Conservation (phyloP, 2,113 vertebrate species). For the Picathartes gymnocephalus region DNA sequence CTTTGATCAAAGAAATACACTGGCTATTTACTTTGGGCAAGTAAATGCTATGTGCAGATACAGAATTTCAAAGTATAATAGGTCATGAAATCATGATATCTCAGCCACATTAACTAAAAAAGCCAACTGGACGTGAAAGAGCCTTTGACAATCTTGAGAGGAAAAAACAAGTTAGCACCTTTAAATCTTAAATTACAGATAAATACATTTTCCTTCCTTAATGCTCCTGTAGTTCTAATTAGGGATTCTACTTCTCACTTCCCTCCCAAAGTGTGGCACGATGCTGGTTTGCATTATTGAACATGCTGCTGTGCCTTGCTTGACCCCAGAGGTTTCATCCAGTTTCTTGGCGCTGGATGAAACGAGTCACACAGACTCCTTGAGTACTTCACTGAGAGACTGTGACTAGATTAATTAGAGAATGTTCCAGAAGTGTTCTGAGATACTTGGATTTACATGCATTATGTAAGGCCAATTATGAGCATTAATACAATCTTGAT, state of each 20-base stretch:
- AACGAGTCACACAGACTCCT: not conserved
- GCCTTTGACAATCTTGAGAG: not conserved
- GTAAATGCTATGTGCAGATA: not conserved
- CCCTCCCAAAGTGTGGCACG: not conserved
- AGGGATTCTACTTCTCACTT: not conserved
- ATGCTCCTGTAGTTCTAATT: not conserved
- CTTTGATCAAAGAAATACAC: not conserved
- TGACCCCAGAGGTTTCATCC: slow-evolving; percentile 13
- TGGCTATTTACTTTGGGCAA: not conserved
- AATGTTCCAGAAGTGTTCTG: not conserved
- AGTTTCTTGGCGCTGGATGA: not conserved
- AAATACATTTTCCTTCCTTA: slow-evolving; percentile 10
- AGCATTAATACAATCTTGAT: slow-evolving; percentile 22
- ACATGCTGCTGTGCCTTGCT: not conserved
- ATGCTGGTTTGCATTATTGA: not conserved
- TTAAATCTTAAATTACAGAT: slow-evolving; percentile 5
- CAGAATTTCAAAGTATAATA: not conserved
- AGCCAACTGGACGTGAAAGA: not conserved
- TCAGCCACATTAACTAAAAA: not conserved
- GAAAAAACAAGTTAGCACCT: not conserved
- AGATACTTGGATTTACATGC: slow-evolving; percentile 12
- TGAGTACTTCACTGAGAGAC: not conserved
- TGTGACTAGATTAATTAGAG: slow-evolving; percentile 38
- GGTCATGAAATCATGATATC: not conserved
- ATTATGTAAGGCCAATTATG: slow-evolving; percentile 9